phyloP scores from a whole-genome alignment of 2,113 vertebrate genomes.

The Epinephelus moara region DNA sequence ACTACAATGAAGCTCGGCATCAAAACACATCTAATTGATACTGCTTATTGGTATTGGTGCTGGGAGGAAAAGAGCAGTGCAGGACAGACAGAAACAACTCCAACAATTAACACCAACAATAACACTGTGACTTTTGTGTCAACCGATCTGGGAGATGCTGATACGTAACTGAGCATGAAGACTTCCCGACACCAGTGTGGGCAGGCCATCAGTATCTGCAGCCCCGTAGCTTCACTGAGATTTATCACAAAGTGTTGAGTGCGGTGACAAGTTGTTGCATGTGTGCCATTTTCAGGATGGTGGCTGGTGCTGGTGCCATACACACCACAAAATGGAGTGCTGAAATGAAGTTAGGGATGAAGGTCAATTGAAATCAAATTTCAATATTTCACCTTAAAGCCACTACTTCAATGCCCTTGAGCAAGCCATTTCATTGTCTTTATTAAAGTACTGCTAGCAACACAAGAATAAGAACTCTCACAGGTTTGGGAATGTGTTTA shows the following conservation, averaged over 20 bases:
- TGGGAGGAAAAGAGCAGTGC: slow-evolving; percentile 46
- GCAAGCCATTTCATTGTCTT: background rate
- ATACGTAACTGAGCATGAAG: slow-evolving; percentile 14
- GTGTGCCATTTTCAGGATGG: slow-evolving; percentile 53
- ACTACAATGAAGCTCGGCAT: background rate
- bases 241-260: slow-evolving; percentile 60
- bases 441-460: background rate
- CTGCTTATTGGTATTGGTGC: no score
- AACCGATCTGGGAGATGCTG: slow-evolving; percentile 21
- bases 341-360: slow-evolving; percentile 21
- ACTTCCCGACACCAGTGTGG: slow-evolving; percentile 41
- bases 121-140: slow-evolving; percentile 44
- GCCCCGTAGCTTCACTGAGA: slow-evolving; percentile 38
- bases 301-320: slow-evolving; percentile 16
- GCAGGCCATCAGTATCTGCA: slow-evolving; percentile 36
- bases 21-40: background rate
- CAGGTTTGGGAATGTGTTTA: background rate
- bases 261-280: slow-evolving; percentile 52
- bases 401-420: background rate
- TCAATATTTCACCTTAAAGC: background rate
- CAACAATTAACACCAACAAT: slow-evolving; percentile 5
- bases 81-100: slow-evolving; percentile 26
- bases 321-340: slow-evolving; percentile 12
- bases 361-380: slow-evolving; percentile 19
- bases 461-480: background rate